Base-by-base conservation (phyloP, 2,113 vertebrate genomes). In the Bostrychus sinensis region DNA sequence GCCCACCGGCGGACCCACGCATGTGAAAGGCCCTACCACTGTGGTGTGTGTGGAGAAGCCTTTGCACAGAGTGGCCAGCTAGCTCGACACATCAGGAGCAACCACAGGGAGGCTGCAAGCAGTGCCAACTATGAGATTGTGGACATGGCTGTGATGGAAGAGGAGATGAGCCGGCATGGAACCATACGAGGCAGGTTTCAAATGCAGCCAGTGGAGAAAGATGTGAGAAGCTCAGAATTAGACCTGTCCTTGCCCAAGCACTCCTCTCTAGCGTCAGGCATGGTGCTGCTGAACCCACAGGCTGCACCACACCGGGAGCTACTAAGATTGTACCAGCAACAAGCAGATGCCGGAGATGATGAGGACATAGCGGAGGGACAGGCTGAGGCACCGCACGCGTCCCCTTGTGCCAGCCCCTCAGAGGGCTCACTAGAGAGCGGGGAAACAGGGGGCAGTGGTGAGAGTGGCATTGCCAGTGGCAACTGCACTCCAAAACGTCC, bases 401-500 rank as follows among this genome's bases (percentile, higher is more conserved):
- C 96, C 28, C 96, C 96, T 72, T 98, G 96, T 59, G 96, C 95
- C 89, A 98, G 95, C 91, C 96, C 96, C 14, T 98, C 96, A 0
- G 96, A 98, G 85, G 96, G 96, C 78, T 98, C 96, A 7, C 94
- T 97, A 62, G 97, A 99, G 92, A 99, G 98, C 5, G 91, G 90
- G 5, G 91, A 92, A 70, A 92, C 90, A 0, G 91, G 90, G 0
- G 92, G 91, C 39, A 92, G 90, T 0, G 91, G 89, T 0, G 92
- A 93, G 68, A 93, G 92, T 1, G 92, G 92, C 26, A 93, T 93
- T 4, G 92, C 92, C 4, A 93, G 92, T 0, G 92, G 92, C 13
- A 92, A 92, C 88, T 93, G 92, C 78, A 93, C 92, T 0, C 92
- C 92, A 37, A 93, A 93, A 34, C 87, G 86, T 0, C 87, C 86